Percentiles rank a stretch among this genome's conserved stretches.
These are phyloP conservation scores for Ceratothoa steindachneri DNA, from an alignment of 2,888 invertebrate species.

Conservation along the genomic window DNA sequence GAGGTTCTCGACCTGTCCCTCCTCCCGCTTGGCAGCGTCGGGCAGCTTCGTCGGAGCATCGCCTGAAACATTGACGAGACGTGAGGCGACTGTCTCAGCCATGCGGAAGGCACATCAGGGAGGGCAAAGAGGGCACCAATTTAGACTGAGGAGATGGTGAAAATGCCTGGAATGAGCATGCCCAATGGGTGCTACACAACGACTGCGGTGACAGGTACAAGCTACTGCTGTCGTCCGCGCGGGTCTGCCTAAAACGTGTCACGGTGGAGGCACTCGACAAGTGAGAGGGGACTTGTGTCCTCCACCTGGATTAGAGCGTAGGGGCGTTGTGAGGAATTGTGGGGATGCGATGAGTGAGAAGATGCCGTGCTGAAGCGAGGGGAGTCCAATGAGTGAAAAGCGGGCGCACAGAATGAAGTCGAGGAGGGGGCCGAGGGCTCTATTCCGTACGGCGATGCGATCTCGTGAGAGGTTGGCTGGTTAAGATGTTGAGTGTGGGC, in stretches of 20 bases:
- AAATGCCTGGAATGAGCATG: no score
- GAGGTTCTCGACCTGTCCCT: background rate
- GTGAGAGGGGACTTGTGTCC: background rate
- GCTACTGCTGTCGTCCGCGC: no score
- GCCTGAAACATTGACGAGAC: conserved; percentile 8
- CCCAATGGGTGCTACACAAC: no score
- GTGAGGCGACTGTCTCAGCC: conserved; percentile 2
- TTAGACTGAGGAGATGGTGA: no score
- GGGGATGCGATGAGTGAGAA: no score
- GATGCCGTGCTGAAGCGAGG: background rate
- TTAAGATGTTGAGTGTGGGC: background rate
- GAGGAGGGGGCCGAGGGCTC: background rate
- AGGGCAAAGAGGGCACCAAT: no score
- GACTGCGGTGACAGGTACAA: no score
- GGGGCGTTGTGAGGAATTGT: no score
- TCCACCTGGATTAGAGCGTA: no score
- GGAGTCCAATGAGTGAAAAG: conserved; percentile 14
- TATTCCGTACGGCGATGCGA: background rate
- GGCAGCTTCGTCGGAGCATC: conserved; percentile 1
- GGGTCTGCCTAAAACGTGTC: background rate
- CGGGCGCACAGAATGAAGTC: background rate
- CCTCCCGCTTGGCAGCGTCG: background rate
- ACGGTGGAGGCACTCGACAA: background rate
- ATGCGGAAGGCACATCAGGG: no score
- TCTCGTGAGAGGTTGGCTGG: background rate